Evolutionary conservation across 2,113 vertebrate species (phyloP), one percentile per base, ranked within the genome.

Genomic region (Actenoides hombroni): DNA sequence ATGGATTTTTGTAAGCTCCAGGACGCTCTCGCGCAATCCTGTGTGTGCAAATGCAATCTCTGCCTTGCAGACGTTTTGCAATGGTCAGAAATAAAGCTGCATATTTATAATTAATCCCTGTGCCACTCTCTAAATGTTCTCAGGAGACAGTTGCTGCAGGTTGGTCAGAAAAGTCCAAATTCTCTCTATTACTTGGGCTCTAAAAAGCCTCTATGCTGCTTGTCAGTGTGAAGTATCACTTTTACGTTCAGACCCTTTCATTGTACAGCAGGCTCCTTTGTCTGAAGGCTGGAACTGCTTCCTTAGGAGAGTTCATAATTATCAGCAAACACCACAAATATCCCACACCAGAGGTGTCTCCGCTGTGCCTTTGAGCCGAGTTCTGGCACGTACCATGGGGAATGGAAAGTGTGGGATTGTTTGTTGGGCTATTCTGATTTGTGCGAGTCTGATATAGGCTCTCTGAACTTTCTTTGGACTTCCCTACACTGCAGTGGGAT

Each of bases 1-100:
- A 4, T 39, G 88, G 7, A 13, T 90, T 83, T 92, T 31, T 31
- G 35, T 6, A 1, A 64, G 88, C 69, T 59, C 9, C 57, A 3
- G 91, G 63, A 46, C 37, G 9, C 68, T 57, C 67, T 21, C 67
- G 0, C 3, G 0, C 71, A 61, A 7, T 10, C 0, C 48, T 8
- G 0, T 8, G 11, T 2, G 2, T 37, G 3, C 69, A 6, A 9
- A 20, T 4, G 88, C 84, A 2, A 1, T 6, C 56, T 3, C 0
- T 24, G 10, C 78, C 65, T 24, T 4, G 54, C 86, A 12, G 35
- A 44, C 57, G 70, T 60, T 75, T 54, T 15, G 61, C 40, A 5
- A 5, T 2, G 64, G 42, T 23, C 35, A 56, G 44, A 25, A 3
- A 15, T 1, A 28, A 2, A 64, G 53, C 67, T 31, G 44, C 3